Percentiles rank a stretch among this genome's conserved stretches.
Evolutionary conservation across 2,888 invertebrate genomes (phyloP).

Genomic region (Polyommatus iphigenia): DNA sequence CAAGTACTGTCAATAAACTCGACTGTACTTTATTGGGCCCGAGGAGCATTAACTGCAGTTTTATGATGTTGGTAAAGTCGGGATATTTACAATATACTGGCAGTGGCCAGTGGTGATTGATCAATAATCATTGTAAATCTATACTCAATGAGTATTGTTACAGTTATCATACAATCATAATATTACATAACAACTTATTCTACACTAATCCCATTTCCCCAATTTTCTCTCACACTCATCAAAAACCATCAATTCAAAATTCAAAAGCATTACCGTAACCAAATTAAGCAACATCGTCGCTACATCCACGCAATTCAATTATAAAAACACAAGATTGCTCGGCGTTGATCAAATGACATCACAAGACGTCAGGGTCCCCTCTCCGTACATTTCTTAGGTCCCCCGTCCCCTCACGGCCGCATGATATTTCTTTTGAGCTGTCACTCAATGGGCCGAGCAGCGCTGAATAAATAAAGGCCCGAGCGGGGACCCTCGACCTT

Average conservation of each 20-base stretch:
- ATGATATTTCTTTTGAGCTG: conserved; percentile 53
- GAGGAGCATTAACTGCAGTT: not conserved
- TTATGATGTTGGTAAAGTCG: not conserved
- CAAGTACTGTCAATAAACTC: conserved; percentile 10
- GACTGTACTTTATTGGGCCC: conserved; percentile 5
- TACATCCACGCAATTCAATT: not conserved
- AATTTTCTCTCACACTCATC: not conserved
- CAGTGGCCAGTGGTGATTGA: not conserved
- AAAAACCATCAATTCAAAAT: not conserved
- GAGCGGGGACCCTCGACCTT: conserved; percentile 35
- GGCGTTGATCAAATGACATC: conserved; percentile 49
- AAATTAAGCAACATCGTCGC: not conserved
- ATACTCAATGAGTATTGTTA: not conserved
- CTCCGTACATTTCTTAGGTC: not conserved
- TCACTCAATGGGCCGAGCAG: conserved; percentile 57
- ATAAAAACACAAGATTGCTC: conserved; percentile 37
- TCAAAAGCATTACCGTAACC: not conserved
- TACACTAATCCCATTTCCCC: too few species aligned
- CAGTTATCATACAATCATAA: too few species aligned
- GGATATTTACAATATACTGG: not conserved
- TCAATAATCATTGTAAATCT: not conserved
- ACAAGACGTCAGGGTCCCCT: conserved; percentile 43
- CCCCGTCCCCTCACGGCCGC: conserved; percentile 40
- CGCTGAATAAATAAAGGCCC: conserved; percentile 64
- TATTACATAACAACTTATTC: too few species aligned